Evolutionary conservation across 2,797 vertebrate genomes (phyloP), one percentile per base, ranked within the genome.

Genomic region (Oreochromis mossambicus): DNA sequence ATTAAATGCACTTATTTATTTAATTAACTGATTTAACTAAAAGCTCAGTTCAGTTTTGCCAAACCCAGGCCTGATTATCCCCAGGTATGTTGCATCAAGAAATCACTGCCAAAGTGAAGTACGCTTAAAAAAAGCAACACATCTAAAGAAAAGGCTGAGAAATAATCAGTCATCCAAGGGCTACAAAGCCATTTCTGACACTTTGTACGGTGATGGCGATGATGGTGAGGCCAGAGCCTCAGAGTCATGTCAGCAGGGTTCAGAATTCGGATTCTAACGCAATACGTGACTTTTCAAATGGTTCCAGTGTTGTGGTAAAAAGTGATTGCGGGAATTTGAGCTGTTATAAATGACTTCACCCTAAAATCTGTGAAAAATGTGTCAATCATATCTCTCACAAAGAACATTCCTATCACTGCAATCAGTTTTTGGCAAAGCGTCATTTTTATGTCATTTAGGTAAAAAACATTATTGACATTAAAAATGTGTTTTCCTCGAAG

Each of bases 171-270:
- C 54, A 55, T 0, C 2, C 1, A 55, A 55, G 13, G 54, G 24
- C 24, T 55, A 55, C 54, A 55, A 8, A 14, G 54, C 7, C 24
- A 55, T 55, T 55, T 55, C 54, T 55, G 12, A 55, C 1, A 3
- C 24, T 55, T 55, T 26, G 54, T 26, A 0, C 0, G 52, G 0
- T 52, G 51, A 19, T 50, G 48, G 48, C 2, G 3, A 21, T 12
- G 51, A 55, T 55, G 52, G 52, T 26, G 52, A 55, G 54, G 24
- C 54, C 54, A 4, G 17, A 50, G 48, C 48, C 17, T 50, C 48
- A 50, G 46, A 48, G 17, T 50, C 9, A 5, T 2, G 8, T 2
- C 48, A 50, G 48, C 48, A 9, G 48, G 48, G 2, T 50, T 50
- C 17, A 19, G 48, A 9, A 5, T 50, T 50, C 8, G 3, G 17